phyloP scores from a whole-genome alignment of 2,888 invertebrate genomes.

The Amblyteles armatorius region DNA sequence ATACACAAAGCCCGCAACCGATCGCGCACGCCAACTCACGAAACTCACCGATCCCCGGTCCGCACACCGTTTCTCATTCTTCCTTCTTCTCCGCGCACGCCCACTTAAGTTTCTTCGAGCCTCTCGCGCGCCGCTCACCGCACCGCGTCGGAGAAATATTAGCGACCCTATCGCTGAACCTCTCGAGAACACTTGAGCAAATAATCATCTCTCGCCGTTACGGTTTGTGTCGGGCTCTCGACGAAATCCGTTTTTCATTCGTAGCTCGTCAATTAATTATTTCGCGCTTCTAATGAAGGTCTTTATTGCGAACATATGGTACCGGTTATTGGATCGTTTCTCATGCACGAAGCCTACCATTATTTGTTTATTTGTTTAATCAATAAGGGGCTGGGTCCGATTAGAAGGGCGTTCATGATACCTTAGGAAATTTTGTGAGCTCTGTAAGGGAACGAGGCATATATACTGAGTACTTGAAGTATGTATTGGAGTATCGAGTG shows the following conservation, averaged over 20 bases:
- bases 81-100: conserved; percentile 49
- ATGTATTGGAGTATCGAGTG: no score
- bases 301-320: not conserved
- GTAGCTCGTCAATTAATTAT: conserved; percentile 19
- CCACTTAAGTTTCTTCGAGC: conserved; percentile 47
- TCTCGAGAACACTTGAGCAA: conserved; percentile 46
- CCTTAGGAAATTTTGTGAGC: no score
- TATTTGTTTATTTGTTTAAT: not conserved
- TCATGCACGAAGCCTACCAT: not conserved
- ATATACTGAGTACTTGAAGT: no score
- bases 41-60: conserved; percentile 52
- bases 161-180: conserved; percentile 52
- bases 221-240: conserved; percentile 41
- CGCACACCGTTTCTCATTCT: not conserved
- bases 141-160: conserved; percentile 63
- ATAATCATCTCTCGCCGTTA: conserved; percentile 59
- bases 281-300: conserved; percentile 27
- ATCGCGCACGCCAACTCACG: conserved; percentile 58
- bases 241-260: conserved; percentile 16
- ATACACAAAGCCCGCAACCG: conserved; percentile 9
- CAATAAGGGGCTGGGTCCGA: no score
- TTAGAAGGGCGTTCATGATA: no score
- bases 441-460: no score
- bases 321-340: not conserved
- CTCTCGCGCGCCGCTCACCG: conserved; percentile 22